Base-by-base conservation (phyloP, 1,140 invertebrate species). In the Myzus persicae region DNA sequence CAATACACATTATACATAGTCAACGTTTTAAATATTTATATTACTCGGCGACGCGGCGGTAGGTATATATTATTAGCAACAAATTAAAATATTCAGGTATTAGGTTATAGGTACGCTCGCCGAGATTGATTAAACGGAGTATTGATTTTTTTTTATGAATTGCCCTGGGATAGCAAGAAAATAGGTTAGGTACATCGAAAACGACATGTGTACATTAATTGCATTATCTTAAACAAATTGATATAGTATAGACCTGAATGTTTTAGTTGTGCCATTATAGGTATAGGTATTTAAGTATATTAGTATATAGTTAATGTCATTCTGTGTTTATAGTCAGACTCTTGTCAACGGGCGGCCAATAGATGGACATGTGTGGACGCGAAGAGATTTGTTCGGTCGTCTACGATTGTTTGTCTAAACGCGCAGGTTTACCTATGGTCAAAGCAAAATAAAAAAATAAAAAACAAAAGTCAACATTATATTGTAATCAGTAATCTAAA, bases 401-500 rank as follows among this genome's bases (percentile, higher is more conserved):
- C 24, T 24, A 88, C 9, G 31, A 85, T 85, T 87, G 42, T 87
- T 87, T 87, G 84, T 46, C 84, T 44, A 44, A 46, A 46, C 31
- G 26, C 18, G 82, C n/a, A n/a, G n/a, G n/a, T n/a, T n/a, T n/a
- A n/a, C n/a, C 1, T 88, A 88, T 84, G 36, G 31, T 31, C 24
- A 9, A n/a, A 38, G 14, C 24, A n/a, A 40, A 31, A 67, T 51
- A 51, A 40, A 40, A 90, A 31, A 59, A n/a, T n/a, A 42, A 31
- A 90, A 59, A 42, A 90, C 48, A 59, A 90, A 90, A 90, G 38
- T 67, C 89, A 42, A 90, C 89, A 59, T 90, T 90, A 90, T 90
- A 90, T 90, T 67, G 76, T 84, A 93, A 93, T 84, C 91, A 85
- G 91, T 93, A 93, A 93, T 93, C 44, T 93, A 85, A 93, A 93